Base-by-base conservation (phyloP, 2,888 invertebrate species). In the Oxystoma pomonae region DNA sequence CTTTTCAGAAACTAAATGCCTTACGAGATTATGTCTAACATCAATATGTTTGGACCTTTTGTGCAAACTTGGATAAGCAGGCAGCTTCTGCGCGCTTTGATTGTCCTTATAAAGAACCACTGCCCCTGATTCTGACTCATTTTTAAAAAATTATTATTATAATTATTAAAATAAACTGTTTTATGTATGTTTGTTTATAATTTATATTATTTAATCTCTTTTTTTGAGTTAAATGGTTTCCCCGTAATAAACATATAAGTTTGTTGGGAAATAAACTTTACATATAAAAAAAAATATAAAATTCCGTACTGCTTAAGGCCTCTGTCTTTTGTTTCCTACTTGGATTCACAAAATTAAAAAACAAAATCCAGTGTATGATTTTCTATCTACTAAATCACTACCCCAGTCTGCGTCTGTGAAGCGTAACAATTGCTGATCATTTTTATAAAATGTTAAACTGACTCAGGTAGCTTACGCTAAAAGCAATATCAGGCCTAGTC, bases 351-450 rank as follows among this genome's bases (percentile, higher is more conserved):
- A 68, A 16, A 70, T 52, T 49, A 20, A 60, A 65, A 73, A 73
- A 64, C 57, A 64, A 61, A 64, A 73, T 0, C 72, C 73, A 50
- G 71, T 73, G 64, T 71, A 74, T 16, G 80, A 81, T 74, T 77
- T 79, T 76, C 80, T 76, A 59, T 69, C 65, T 7, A 16, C 53
- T 35, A 2, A 35, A 61, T 67, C 57, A 20, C 55, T 56, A 17
- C 59, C 71, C 68, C 70, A 73, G 63, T 70, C 71, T 18, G 71
- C 68, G 61, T 70, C 72, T 19, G 67, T 69, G 68, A 58, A 70
- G 49, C 70, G 68, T 51, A 57, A n/a, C 55, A 72, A 53, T 22
- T 61, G 57, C 12, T 51, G 0, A 16, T 35, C 20, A 61, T 55
- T 60, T 53, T 61, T 58, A 21, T 19, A 12, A 60, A 61, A 67